phyloP scores from a whole-genome alignment of 2,888 invertebrate species.

The Drepana falcataria region DNA sequence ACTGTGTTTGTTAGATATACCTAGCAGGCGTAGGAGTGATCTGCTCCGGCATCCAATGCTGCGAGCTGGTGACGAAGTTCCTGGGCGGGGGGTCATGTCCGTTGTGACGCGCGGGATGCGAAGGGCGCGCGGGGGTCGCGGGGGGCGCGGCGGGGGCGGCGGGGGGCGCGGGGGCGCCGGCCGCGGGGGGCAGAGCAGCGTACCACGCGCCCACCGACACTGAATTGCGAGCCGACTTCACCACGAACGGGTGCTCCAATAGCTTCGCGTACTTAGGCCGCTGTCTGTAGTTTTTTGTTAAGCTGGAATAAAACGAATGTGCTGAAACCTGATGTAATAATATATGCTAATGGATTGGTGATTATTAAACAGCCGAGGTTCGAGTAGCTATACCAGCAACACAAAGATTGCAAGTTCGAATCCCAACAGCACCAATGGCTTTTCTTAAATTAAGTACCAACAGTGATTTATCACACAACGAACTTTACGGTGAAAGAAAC shows the following conservation, averaged over 20 bases:
- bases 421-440: too few relatives aligned
- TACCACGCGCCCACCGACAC: slow-evolving; percentile 93
- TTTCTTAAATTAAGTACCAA: too few relatives aligned
- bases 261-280: slow-evolving; percentile 96
- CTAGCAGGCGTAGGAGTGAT: slow-evolving; percentile 63
- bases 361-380: too few relatives aligned
- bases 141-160: slow-evolving; percentile 8
- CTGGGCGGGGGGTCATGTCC: slow-evolving; percentile 46
- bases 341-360: too few relatives aligned
- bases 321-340: neutral
- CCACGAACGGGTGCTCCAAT: slow-evolving; percentile 92
- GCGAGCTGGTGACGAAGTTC: slow-evolving; percentile 58
- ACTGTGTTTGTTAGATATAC: too few relatives aligned
- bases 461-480: too few relatives aligned
- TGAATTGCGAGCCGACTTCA: slow-evolving; percentile 84
- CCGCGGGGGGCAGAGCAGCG: slow-evolving; percentile 62
- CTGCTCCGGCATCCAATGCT: slow-evolving; percentile 63
- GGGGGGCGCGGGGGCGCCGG: slow-evolving; percentile 10
- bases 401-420: too few relatives aligned
- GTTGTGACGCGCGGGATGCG: too few relatives aligned
- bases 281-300: slow-evolving; percentile 95
- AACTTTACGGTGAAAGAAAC: too few relatives aligned
- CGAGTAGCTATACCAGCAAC: too few relatives aligned
- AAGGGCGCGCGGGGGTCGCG: slow-evolving; percentile 16
- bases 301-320: slow-evolving; percentile 68